Percentiles rank a stretch among this genome's conserved stretches.
phyloP scores from a whole-genome alignment of 2,113 vertebrate species.

The Hoplias malabaricus region DNA sequence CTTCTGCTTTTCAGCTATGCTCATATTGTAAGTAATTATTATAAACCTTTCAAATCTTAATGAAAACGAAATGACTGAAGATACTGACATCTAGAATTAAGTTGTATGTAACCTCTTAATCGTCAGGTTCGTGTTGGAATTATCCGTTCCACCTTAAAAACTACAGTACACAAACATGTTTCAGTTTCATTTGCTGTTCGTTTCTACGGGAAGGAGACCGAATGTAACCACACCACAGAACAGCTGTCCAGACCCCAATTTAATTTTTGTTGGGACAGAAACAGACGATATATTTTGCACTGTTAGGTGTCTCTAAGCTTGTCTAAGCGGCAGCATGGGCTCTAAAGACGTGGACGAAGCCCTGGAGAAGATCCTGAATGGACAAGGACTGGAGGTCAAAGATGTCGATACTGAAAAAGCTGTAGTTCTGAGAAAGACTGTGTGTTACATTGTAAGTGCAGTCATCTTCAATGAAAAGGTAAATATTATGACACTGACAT shows the following conservation, averaged over 20 bases:
- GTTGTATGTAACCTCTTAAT: too few species aligned
- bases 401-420: conserved; percentile 65
- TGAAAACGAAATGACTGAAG: background rate
- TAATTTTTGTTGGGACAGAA: too few species aligned
- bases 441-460: conserved; percentile 73
- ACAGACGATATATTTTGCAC: too few species aligned
- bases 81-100: too few species aligned
- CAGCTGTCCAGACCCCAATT: too few species aligned
- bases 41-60: background rate
- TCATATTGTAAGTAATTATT: background rate
- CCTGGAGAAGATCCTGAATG: conserved; percentile 66
- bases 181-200: too few species aligned
- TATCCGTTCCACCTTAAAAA: too few species aligned
- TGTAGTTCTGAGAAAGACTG: conserved; percentile 67
- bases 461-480: conserved; percentile 76
- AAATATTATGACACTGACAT: background rate
- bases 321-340: conserved; percentile 10
- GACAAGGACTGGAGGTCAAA: conserved; percentile 68
- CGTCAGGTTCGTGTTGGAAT: too few species aligned
- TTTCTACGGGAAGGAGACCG: too few species aligned
- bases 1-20: background rate
- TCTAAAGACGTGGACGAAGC: conserved; percentile 51
- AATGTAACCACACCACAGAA: too few species aligned
- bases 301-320: too few species aligned
- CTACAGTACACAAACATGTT: too few species aligned